phyloP scores from a whole-genome alignment of 2,888 invertebrate species.

The Laothoe populi region DNA sequence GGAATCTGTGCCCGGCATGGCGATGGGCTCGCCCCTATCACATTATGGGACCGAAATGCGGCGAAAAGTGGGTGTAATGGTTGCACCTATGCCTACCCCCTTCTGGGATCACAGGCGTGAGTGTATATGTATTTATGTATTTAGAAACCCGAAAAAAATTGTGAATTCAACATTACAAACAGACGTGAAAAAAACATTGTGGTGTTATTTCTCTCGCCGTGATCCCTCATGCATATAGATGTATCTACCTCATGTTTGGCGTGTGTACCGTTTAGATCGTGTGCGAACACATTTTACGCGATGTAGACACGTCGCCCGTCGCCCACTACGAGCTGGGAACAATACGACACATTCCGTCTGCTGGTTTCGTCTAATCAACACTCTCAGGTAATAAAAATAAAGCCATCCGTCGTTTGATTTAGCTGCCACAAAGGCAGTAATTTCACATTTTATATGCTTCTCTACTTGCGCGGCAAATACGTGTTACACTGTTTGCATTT shows the following conservation, averaged over 20 bases:
- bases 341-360: conserved; percentile 30
- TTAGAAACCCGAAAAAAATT: neutral
- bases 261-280: conserved; percentile 37
- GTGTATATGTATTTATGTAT: too few relatives aligned
- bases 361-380: conserved; percentile 32
- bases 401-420: conserved; percentile 11
- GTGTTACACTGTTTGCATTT: too few relatives aligned
- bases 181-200: neutral
- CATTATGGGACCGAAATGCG: too few relatives aligned
- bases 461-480: neutral
- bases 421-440: conserved; percentile 1
- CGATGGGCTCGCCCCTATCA: too few relatives aligned
- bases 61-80: too few relatives aligned
- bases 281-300: conserved; percentile 46
- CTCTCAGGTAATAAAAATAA: conserved; percentile 20
- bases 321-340: conserved; percentile 30
- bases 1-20: too few relatives aligned
- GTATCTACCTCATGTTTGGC: conserved; percentile 23
- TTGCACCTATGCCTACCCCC: too few relatives aligned
- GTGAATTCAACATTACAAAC: neutral
- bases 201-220: conserved; percentile 1
- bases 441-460: conserved; percentile 9
- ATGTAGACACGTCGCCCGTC: conserved; percentile 38
- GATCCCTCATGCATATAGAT: conserved; percentile 10
- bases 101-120: too few relatives aligned